These are phyloP conservation scores for Cacatua alba DNA, from an alignment of 2,113 vertebrate species.

Conservation along the genomic window DNA sequence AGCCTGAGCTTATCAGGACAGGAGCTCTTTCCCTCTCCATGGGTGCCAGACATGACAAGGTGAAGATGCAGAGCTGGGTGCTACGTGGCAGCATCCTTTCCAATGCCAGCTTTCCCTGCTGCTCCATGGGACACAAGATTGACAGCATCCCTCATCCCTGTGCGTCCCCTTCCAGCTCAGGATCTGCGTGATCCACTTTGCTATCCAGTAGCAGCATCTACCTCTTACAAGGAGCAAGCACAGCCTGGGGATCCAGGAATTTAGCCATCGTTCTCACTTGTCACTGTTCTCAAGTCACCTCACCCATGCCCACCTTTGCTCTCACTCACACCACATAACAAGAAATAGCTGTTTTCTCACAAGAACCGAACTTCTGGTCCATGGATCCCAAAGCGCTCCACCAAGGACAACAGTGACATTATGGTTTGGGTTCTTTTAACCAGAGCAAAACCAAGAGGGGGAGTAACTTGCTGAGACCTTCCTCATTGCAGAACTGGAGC, in stretches of 20 bases:
- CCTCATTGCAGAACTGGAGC: accelerated
- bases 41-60: not conserved
- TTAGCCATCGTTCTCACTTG: accelerated
- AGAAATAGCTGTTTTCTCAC: not conserved
- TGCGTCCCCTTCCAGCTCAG: not conserved
- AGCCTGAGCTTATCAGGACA: not conserved
- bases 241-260: not conserved
- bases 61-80: not conserved
- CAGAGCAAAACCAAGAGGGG: not conserved
- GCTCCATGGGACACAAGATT: accelerated
- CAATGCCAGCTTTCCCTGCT: accelerated
- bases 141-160: not conserved
- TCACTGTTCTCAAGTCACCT: not conserved
- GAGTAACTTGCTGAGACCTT: not conserved
- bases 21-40: not conserved
- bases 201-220: not conserved
- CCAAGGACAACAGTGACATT: not conserved
- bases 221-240: not conserved
- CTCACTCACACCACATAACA: accelerated
- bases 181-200: not conserved
- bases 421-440: not conserved
- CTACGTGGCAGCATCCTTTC: accelerated
- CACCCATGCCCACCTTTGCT: accelerated
- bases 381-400: not conserved
- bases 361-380: not conserved